Conservation (phyloP, 2,888 invertebrate species). For the Danaus chrysippus region DNA sequence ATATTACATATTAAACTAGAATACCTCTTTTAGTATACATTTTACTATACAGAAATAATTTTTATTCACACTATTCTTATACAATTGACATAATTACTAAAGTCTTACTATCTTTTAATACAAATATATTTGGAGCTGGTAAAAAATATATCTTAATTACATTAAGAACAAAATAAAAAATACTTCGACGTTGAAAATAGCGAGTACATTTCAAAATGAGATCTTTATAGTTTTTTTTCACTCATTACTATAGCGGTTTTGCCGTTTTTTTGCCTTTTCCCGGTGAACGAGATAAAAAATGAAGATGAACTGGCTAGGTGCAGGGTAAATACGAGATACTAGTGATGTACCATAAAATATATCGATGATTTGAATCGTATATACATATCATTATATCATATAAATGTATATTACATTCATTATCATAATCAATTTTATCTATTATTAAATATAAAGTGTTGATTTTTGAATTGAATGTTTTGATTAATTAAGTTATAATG, state of each 20-base stretch:
- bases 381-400: not conserved
- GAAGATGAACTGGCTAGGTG: constrained; percentile 77
- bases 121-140: too few species aligned
- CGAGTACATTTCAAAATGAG: constrained; percentile 52
- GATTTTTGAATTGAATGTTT: not conserved
- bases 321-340: constrained; percentile 73
- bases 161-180: not conserved
- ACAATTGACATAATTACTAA: too few species aligned
- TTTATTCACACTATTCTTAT: too few species aligned
- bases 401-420: not conserved
- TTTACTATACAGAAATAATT: too few species aligned
- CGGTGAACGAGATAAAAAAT: constrained; percentile 76
- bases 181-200: constrained; percentile 40
- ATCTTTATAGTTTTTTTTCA: constrained; percentile 64
- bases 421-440: not conserved
- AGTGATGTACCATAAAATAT: constrained; percentile 41
- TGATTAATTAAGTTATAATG: not conserved
- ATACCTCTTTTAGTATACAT: too few species aligned
- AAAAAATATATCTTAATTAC: not conserved
- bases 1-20: too few species aligned
- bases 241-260: constrained; percentile 76
- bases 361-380: constrained; percentile 23
- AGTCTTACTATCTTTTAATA: too few species aligned
- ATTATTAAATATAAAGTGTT: not conserved
- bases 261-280: constrained; percentile 72